A percentile compares a stretch with the other conserved stretches of the same genome.
Conservation (phyloP, 92 coral and sea anemone genomes). For the Parazoanthus swiftii region DNA sequence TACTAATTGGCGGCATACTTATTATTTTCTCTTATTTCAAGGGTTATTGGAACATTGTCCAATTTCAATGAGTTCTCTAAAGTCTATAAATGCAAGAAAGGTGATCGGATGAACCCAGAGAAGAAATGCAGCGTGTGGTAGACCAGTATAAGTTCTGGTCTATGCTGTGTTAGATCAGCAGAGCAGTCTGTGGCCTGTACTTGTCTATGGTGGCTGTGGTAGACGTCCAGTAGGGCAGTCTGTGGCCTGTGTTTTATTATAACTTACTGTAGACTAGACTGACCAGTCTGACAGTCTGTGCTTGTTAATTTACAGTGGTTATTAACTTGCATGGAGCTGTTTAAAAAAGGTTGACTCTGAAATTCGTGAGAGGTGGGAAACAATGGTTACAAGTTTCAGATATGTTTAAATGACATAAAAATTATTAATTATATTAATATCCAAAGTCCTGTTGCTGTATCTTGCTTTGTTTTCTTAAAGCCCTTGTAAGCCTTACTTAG, state of each 20-base stretch:
- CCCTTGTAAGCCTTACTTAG: too few relatives aligned
- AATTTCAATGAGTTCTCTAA: slow-evolving; percentile 80
- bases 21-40: slow-evolving; percentile 29
- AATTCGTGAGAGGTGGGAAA: too few relatives aligned
- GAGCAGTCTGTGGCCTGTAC: neutral
- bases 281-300: too few relatives aligned
- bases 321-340: too few relatives aligned
- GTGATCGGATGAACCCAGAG: slow-evolving; percentile 79
- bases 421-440: too few relatives aligned
- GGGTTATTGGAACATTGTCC: slow-evolving; percentile 84
- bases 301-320: too few relatives aligned
- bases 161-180: slow-evolving; percentile 58
- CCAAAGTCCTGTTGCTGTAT: too few relatives aligned
- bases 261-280: too few relatives aligned
- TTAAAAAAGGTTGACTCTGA: too few relatives aligned
- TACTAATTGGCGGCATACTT: neutral
- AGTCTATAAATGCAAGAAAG: slow-evolving; percentile 78
- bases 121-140: slow-evolving; percentile 91
- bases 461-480: too few relatives aligned
- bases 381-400: too few relatives aligned
- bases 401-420: too few relatives aligned
- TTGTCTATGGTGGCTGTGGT: neutral
- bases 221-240: neutral
- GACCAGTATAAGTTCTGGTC: neutral
- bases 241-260: neutral